These are phyloP conservation scores for Procambarus clarkii DNA, from an alignment of 1,140 invertebrate genomes.

Conservation along the genomic window DNA sequence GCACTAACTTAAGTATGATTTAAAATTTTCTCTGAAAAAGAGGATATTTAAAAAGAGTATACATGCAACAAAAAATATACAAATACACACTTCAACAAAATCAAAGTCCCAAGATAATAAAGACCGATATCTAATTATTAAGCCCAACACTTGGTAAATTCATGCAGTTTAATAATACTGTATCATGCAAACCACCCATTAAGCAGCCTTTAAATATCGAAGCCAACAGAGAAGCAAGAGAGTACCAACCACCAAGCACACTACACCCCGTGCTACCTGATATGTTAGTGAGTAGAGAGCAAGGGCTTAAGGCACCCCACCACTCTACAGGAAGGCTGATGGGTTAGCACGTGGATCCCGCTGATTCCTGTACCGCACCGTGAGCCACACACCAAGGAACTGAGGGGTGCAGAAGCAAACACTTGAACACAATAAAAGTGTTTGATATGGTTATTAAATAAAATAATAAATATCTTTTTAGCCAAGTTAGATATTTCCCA, in stretches of 20 bases:
- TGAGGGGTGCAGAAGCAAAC: slow-evolving; percentile 77
- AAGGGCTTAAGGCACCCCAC: slow-evolving; percentile 18
- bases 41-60: no score
- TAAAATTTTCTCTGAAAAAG: no score
- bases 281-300: slow-evolving; percentile 45
- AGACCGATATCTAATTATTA: no score
- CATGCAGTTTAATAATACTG: no score
- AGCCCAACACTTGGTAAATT: no score
- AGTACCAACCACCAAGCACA: slow-evolving; percentile 20
- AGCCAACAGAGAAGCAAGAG: not conserved
- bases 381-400: slow-evolving; percentile 98
- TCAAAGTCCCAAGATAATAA: no score
- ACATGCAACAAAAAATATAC: no score
- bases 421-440: not conserved
- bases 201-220: not conserved
- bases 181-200: not conserved
- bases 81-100: no score
- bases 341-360: slow-evolving; percentile 97
- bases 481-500: no score
- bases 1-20: no score
- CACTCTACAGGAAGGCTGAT: slow-evolving; percentile 92
- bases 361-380: slow-evolving; percentile 96
- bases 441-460: not conserved
- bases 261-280: slow-evolving; percentile 61
- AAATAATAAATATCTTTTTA: not conserved